phyloP scores from a whole-genome alignment of 2,888 invertebrate genomes.

The Latrodectus hesperus region DNA sequence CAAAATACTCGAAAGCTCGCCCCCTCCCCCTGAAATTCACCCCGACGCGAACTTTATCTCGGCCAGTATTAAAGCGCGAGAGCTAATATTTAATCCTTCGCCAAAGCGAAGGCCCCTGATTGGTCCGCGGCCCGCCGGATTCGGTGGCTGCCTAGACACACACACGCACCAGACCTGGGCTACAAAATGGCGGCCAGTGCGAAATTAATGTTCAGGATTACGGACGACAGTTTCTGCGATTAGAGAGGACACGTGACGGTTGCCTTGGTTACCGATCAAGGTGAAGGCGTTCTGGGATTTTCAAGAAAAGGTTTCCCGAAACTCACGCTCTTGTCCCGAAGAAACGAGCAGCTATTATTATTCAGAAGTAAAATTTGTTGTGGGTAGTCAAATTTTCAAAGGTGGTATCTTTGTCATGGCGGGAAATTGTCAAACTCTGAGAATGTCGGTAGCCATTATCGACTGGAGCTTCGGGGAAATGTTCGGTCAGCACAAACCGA shows the following conservation, averaged over 20 bases:
- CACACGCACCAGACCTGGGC: constrained; percentile 23
- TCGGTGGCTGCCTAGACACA: constrained; percentile 24
- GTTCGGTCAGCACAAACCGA: too few relatives aligned
- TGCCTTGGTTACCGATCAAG: constrained; percentile 63
- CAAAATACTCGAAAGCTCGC: constrained; percentile 60
- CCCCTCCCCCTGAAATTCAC: constrained; percentile 28
- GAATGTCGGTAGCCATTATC: too few relatives aligned
- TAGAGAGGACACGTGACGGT: constrained; percentile 63
- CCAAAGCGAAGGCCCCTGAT: constrained; percentile 59
- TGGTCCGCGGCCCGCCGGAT: constrained; percentile 36
- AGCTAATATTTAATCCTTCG: constrained; percentile 68
- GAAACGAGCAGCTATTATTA: neutral
- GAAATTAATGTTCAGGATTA: constrained; percentile 69
- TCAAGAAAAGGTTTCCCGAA: neutral
- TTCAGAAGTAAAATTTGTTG: neutral
- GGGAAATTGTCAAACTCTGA: neutral
- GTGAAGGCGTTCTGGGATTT: constrained; percentile 61
- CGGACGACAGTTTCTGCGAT: constrained; percentile 67
- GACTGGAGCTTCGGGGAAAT: too few relatives aligned
- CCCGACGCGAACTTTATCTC: constrained; percentile 66
- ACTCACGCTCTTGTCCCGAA: neutral
- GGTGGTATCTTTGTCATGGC: neutral
- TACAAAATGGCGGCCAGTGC: constrained; percentile 65
- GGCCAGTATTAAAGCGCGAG: constrained; percentile 65
- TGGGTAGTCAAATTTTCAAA: neutral